These are phyloP conservation scores for Thrips palmi DNA, from an alignment of 1,140 invertebrate species.

Conservation along the genomic window DNA sequence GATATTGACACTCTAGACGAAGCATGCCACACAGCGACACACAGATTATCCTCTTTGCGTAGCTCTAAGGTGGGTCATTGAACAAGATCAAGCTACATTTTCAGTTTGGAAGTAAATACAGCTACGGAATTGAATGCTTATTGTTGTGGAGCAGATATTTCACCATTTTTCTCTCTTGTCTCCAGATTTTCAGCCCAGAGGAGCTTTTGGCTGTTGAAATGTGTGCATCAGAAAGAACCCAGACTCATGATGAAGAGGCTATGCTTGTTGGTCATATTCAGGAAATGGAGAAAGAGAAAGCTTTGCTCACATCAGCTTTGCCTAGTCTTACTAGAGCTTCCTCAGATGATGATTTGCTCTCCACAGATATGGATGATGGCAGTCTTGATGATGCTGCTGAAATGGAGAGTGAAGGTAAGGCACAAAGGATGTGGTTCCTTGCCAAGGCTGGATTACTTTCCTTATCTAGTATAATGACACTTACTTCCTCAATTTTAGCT, in stretches of 20 bases:
- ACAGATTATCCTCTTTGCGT: slow-evolving; percentile 49
- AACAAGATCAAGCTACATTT: slow-evolving; percentile 6
- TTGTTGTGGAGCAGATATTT: no score
- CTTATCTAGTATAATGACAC: slow-evolving; percentile 8
- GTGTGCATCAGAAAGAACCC: no score
- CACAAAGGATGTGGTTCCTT: slow-evolving; percentile 9
- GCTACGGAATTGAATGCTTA: slow-evolving; percentile 1
- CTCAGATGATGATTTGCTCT: slow-evolving; percentile 66
- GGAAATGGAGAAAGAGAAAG: slow-evolving; percentile 61
- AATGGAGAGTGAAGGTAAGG: slow-evolving; percentile 30
- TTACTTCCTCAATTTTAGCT: slow-evolving; percentile 12
- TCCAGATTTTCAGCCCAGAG: slow-evolving; percentile 33
- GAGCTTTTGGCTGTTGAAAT: slow-evolving; percentile 28
- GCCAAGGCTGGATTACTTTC: slow-evolving; percentile 5
- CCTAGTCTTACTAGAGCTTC: slow-evolving; percentile 57
- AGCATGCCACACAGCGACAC: slow-evolving; percentile 55
- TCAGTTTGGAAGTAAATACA: background rate
- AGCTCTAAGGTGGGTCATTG: slow-evolving; percentile 39
- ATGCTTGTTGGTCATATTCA: slow-evolving; percentile 50
- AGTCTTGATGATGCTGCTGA: slow-evolving; percentile 37
- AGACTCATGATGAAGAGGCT: slow-evolving; percentile 47
- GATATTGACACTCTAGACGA: slow-evolving; percentile 79
- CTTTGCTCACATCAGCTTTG: slow-evolving; percentile 56
- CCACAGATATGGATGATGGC: slow-evolving; percentile 40
- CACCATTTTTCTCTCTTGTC: slow-evolving; percentile 9